Conservation (phyloP, 1,140 invertebrate species). For the Cylas formicarius region DNA sequence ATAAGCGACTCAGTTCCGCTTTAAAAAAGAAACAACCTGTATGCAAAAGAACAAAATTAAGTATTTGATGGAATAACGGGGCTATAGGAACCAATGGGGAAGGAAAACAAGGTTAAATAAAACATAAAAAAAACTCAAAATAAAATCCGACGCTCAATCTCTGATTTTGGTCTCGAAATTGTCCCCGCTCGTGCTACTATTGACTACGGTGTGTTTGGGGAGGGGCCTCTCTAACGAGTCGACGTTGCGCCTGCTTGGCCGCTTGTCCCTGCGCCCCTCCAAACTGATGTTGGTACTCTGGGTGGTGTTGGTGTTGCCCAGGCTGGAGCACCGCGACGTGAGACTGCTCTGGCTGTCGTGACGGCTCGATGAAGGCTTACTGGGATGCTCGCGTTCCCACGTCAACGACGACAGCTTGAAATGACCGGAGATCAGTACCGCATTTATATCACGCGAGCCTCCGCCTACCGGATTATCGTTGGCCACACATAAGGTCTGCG, state of each 20-base stretch:
- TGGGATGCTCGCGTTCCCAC: constrained; percentile 30
- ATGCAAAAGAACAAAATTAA: no score
- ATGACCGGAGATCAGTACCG: constrained; percentile 4
- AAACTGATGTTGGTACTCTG: constrained; percentile 40
- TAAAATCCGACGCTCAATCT: no score
- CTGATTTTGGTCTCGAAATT: constrained; percentile 36
- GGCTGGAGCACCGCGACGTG: constrained; percentile 35
- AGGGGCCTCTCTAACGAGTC: constrained; percentile 25
- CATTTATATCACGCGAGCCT: constrained; percentile 6
- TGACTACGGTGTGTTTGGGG: constrained; percentile 34
- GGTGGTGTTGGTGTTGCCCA: constrained; percentile 38
- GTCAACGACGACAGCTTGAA: constrained; percentile 22
- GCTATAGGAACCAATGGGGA: no score
- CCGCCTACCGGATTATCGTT: constrained; percentile 21
- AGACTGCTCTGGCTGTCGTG: constrained; percentile 39
- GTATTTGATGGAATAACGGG: no score
- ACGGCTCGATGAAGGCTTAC: constrained; percentile 27
- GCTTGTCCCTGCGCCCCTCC: constrained; percentile 28
- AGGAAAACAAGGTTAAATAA: no score
- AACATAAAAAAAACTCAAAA: no score
- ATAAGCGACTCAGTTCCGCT: no score
- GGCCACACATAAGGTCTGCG: constrained; percentile 25
- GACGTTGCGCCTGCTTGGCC: constrained; percentile 22
- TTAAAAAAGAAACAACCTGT: no score
- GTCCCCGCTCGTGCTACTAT: constrained; percentile 31